These are phyloP conservation scores for Leucophenga maculata DNA, from an alignment of 2,888 invertebrate genomes.

Conservation along the genomic window DNA sequence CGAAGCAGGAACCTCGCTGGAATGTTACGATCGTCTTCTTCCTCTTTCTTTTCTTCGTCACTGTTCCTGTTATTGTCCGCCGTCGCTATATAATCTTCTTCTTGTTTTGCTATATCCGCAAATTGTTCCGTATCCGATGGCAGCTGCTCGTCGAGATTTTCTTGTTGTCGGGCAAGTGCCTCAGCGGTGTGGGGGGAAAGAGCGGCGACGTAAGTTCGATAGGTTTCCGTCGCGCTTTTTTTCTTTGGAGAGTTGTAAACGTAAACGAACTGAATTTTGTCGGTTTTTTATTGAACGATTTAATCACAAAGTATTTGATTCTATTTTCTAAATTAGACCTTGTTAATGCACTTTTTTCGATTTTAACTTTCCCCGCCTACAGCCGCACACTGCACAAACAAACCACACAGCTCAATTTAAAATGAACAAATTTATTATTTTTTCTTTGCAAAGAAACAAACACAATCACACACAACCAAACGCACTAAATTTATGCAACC, in stretches of 20 bases:
- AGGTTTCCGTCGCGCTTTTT: constrained; percentile 63
- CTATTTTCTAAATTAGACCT: too few relatives aligned
- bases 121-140: constrained; percentile 66
- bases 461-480: too few relatives aligned
- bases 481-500: too few relatives aligned
- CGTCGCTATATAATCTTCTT: not conserved
- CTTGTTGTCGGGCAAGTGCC: constrained; percentile 14
- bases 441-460: too few relatives aligned
- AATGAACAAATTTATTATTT: too few relatives aligned
- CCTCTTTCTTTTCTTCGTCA: constrained; percentile 39
- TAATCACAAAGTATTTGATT: too few relatives aligned
- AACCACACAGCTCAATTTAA: too few relatives aligned
- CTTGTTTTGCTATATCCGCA: constrained; percentile 32
- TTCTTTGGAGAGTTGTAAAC: constrained; percentile 57
- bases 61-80: constrained; percentile 27
- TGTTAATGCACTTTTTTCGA: too few relatives aligned
- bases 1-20: constrained; percentile 36
- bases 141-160: constrained; percentile 33
- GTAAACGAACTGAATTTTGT: constrained; percentile 70
- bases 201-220: constrained; percentile 53
- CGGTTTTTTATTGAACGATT: constrained; percentile 37
- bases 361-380: too few relatives aligned
- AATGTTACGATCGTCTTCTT: constrained; percentile 40
- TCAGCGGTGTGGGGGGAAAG: constrained; percentile 47
- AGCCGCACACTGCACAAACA: too few relatives aligned